These are phyloP conservation scores for Anthoscopus minutus DNA, from an alignment of 2,113 vertebrate species.

Conservation along the genomic window DNA sequence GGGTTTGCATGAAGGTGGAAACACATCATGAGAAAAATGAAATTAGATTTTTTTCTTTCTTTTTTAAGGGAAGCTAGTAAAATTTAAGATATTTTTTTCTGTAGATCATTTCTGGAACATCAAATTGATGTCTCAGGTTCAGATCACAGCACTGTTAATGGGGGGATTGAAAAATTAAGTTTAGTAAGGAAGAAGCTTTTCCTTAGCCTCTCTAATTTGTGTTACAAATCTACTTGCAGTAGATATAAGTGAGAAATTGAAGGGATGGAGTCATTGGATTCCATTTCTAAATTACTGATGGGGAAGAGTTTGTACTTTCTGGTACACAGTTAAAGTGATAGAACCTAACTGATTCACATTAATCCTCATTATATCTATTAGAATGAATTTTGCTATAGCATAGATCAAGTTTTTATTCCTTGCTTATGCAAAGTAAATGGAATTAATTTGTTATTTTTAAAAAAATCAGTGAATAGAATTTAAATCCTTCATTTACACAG, in stretches of 20 bases:
- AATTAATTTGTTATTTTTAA: background rate
- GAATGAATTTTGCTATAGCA: background rate
- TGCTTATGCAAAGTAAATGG: background rate
- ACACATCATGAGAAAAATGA: background rate
- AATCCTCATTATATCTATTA: background rate
- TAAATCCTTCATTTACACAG: background rate
- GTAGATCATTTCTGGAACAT: background rate
- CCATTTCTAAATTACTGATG: background rate
- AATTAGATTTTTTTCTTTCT: background rate
- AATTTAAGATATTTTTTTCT: background rate
- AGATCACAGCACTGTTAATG: background rate
- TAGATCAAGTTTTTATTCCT: background rate
- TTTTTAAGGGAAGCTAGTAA: background rate
- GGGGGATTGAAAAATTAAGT: background rate
- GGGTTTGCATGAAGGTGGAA: background rate
- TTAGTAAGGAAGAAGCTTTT: background rate
- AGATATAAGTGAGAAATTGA: background rate
- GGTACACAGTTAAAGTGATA: background rate
- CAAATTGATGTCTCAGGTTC: background rate
- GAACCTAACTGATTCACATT: background rate
- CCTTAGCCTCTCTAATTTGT: background rate
- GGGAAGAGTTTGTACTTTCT: background rate
- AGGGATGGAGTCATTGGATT: background rate
- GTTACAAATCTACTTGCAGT: background rate
- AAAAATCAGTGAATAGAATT: background rate